Evolutionary conservation across 1,140 invertebrate species (phyloP).

Genomic region (Hyles euphorbiae): DNA sequence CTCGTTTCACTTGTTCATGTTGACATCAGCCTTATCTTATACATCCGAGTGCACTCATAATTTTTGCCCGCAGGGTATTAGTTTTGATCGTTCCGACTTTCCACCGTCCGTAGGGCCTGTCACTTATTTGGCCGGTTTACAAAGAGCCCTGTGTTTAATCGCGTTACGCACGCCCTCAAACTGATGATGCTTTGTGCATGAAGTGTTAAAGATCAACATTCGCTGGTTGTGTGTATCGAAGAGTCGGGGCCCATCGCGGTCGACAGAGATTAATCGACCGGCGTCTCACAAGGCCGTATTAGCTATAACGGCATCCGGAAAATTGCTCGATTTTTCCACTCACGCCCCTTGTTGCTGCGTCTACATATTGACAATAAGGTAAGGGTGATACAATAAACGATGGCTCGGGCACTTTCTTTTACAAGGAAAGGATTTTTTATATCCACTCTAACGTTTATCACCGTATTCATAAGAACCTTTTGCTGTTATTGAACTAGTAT

Average conservation of each 20-base stretch:
- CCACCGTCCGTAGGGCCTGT: constrained; percentile 39
- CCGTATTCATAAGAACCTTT: too few relatives aligned
- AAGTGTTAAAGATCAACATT: constrained; percentile 39
- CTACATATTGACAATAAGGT: constrained; percentile 49
- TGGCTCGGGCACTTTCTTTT: background rate
- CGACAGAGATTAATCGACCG: constrained; percentile 66
- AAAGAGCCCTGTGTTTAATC: constrained; percentile 23
- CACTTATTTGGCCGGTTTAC: constrained; percentile 31
- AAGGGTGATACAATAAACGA: constrained; percentile 28
- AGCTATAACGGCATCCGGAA: constrained; percentile 69
- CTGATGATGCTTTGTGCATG: constrained; percentile 38
- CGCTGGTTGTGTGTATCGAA: constrained; percentile 56
- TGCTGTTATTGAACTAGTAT: too few relatives aligned
- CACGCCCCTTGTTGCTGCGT: constrained; percentile 52
- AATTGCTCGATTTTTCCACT: constrained; percentile 69
- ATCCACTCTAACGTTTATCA: background rate
- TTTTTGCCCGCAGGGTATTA: constrained; percentile 37
- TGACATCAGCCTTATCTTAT: constrained; percentile 37
- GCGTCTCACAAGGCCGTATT: constrained; percentile 59
- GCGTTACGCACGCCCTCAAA: constrained; percentile 14
- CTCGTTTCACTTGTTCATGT: constrained; percentile 24
- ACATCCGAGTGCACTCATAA: constrained; percentile 51
- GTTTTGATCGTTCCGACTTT: constrained; percentile 40
- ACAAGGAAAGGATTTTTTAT: constrained; percentile 2
- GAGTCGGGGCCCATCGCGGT: constrained; percentile 54